These are phyloP conservation scores for Cheumatopsyche charites DNA, from an alignment of 1,140 invertebrate species.

Conservation along the genomic window DNA sequence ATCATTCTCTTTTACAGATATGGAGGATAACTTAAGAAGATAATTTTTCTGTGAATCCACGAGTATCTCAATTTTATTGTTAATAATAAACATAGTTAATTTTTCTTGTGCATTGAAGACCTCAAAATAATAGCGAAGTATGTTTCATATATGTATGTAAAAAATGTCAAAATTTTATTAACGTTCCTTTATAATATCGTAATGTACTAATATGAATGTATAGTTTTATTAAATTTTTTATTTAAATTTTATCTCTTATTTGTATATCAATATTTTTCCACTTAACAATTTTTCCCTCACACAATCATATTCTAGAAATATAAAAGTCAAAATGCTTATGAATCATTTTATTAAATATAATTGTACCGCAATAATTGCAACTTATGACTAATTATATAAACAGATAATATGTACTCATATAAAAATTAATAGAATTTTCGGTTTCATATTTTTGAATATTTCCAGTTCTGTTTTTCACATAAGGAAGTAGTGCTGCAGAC, in stretches of 20 bases:
- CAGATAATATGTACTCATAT: background rate
- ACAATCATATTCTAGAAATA: too few species aligned
- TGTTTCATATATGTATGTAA: background rate
- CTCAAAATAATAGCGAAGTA: background rate
- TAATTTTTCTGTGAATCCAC: slow-evolving; percentile 27
- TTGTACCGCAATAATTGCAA: slow-evolving; percentile 16
- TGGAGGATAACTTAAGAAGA: slow-evolving; percentile 44
- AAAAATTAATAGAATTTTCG: background rate
- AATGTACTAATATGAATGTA: background rate
- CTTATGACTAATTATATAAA: background rate
- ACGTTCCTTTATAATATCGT: slow-evolving; percentile 4
- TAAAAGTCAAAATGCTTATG: too few species aligned
- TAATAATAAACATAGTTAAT: background rate
- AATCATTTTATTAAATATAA: background rate
- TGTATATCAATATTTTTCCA: too few species aligned
- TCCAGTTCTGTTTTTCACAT: slow-evolving; percentile 28
- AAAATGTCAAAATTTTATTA: slow-evolving; percentile 9
- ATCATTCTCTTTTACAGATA: slow-evolving; percentile 39
- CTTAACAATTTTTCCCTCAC: too few species aligned
- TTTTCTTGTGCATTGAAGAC: background rate
- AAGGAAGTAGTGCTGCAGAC: slow-evolving; percentile 47
- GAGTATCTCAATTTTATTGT: background rate
- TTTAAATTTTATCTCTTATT: too few species aligned
- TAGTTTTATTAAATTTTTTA: slow-evolving; percentile 27
- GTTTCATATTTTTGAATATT: background rate